These are phyloP conservation scores for Lateolabrax maculatus DNA, from an alignment of 2,797 vertebrate species.

Conservation along the genomic window DNA sequence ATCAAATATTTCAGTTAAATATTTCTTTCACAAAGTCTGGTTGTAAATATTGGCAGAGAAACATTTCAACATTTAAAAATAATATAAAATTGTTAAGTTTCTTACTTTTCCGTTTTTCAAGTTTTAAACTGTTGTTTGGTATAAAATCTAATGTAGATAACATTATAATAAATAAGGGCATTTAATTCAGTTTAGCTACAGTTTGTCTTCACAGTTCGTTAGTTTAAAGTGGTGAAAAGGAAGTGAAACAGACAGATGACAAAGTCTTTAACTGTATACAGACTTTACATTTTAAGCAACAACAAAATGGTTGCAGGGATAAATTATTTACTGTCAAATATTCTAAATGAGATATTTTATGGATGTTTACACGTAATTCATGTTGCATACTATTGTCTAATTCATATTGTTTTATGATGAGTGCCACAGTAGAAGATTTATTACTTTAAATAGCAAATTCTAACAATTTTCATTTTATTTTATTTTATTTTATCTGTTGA, in stretches of 20 bases:
- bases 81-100: no score
- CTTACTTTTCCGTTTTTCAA: neutral
- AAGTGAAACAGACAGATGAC: conserved; percentile 29
- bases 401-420: neutral
- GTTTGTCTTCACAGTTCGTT: neutral
- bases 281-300: neutral
- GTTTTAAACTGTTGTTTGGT: neutral
- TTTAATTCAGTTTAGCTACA: neutral
- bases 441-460: neutral
- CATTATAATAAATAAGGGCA: neutral
- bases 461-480: neutral
- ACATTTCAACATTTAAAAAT: no score
- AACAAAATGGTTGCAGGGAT: neutral
- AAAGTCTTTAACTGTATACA: neutral
- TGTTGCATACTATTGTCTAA: neutral
- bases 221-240: conserved; percentile 4
- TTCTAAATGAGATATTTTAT: no score
- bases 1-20: neutral
- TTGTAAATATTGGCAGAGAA: no score
- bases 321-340: neutral
- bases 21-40: neutral
- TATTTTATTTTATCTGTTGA: neutral
- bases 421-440: neutral
- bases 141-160: neutral
- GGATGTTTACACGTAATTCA: neutral